phyloP scores from a whole-genome alignment of 2,797 vertebrate genomes.

The Hoplostethus atlanticus region DNA sequence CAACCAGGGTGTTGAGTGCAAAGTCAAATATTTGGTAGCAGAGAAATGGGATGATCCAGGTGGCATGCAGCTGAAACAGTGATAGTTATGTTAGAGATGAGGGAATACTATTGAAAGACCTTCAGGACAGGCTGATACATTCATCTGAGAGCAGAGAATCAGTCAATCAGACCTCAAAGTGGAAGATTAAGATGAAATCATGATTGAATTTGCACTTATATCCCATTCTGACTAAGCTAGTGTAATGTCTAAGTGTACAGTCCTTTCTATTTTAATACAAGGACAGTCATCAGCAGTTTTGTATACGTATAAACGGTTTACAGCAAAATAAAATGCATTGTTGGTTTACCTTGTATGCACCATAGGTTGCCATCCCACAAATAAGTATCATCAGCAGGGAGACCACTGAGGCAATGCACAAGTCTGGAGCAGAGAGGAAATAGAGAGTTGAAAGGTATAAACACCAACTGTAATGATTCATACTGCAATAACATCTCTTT shows the following conservation, averaged over 20 bases:
- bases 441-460: neutral
- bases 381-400: conserved; percentile 98
- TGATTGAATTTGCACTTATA: neutral
- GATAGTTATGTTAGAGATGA: conserved; percentile 15
- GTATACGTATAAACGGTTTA: neutral
- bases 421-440: conserved; percentile 82
- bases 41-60: conserved; percentile 99
- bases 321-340: neutral
- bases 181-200: conserved; percentile 13
- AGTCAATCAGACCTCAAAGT: conserved; percentile 31
- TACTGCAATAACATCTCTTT: neutral
- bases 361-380: conserved; percentile 97
- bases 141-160: conserved; percentile 16
- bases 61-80: conserved; percentile 89
- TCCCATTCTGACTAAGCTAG: neutral
- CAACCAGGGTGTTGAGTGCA: conserved; percentile 93
- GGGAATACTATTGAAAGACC: conserved; percentile 1
- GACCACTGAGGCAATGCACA: conserved; percentile 95
- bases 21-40: conserved; percentile 99
- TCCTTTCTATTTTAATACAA: neutral
- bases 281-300: neutral
- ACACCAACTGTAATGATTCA: neutral
- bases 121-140: neutral
- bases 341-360: conserved; percentile 93
- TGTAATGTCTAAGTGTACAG: no score